phyloP scores from a whole-genome alignment of 1,140 invertebrate species.

The Habropoda laboriosa region DNA sequence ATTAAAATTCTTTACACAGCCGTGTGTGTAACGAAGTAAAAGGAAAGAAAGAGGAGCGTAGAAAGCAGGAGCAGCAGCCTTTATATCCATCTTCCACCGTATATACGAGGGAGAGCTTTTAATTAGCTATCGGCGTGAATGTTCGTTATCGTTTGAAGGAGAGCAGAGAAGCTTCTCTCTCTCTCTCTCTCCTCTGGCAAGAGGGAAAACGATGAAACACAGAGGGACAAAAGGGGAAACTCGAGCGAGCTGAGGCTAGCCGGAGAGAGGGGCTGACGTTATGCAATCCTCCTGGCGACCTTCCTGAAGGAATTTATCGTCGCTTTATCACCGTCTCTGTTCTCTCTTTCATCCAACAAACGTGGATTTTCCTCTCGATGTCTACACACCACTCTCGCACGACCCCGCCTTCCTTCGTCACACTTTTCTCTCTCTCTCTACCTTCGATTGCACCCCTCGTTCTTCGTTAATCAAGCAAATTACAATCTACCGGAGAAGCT shows the following conservation, averaged over 20 bases:
- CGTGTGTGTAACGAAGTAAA: too few relatives aligned
- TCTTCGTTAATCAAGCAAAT: too few relatives aligned
- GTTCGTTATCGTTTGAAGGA: constrained; percentile 50
- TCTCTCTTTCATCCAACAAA: neutral
- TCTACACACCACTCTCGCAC: neutral
- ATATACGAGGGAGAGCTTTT: constrained; percentile 46
- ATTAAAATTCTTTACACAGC: too few relatives aligned
- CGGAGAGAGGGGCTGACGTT: constrained; percentile 54
- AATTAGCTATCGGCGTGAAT: constrained; percentile 57
- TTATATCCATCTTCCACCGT: too few relatives aligned
- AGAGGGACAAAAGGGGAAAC: constrained; percentile 25
- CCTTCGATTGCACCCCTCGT: too few relatives aligned
- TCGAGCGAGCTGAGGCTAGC: constrained; percentile 4
- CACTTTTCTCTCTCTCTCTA: neutral
- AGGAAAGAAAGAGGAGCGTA: neutral
- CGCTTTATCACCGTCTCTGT: constrained; percentile 33
- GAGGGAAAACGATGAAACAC: constrained; percentile 14
- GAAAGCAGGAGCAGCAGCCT: neutral
- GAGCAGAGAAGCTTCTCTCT: too few relatives aligned
- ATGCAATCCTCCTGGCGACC: constrained; percentile 73
- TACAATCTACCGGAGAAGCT: too few relatives aligned
- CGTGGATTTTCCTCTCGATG: neutral
- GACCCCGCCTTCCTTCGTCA: constrained; percentile 11
- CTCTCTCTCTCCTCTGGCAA: too few relatives aligned
- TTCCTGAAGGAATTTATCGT: constrained; percentile 66